phyloP scores from a whole-genome alignment of 2,113 vertebrate genomes.

The Ornithorhynchus anatinus region DNA sequence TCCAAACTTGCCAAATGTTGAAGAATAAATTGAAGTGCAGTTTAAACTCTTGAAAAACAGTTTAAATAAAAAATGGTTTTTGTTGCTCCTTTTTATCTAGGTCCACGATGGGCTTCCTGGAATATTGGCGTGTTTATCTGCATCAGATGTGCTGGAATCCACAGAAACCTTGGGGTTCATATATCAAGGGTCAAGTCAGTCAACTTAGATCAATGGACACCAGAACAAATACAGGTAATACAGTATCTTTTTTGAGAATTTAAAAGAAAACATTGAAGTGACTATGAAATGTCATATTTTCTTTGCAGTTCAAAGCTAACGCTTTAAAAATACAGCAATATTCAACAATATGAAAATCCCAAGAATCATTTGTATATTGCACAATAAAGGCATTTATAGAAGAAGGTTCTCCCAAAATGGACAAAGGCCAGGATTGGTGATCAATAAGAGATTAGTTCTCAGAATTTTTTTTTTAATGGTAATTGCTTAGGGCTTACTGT shows the following conservation, averaged over 20 bases:
- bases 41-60: not conserved
- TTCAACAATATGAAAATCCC: too few species aligned
- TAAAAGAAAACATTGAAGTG: not conserved
- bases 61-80: not conserved
- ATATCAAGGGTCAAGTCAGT: conserved; percentile 99
- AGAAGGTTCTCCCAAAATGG: too few species aligned
- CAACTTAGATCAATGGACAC: conserved; percentile 98
- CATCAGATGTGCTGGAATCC: conserved; percentile 97
- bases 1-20: too few species aligned
- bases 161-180: conserved; percentile 97
- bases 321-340: not conserved
- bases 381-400: too few species aligned
- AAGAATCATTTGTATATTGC: too few species aligned
- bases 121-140: conserved; percentile 99
- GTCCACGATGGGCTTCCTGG: conserved; percentile 98
- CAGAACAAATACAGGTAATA: conserved; percentile 97
- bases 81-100: conserved; percentile 65
- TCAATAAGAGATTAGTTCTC: too few species aligned
- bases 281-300: not conserved
- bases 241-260: not conserved
- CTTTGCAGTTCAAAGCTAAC: not conserved
- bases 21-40: too few species aligned
- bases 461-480: too few species aligned
- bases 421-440: too few species aligned
- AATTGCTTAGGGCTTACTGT: too few species aligned